Base-by-base conservation (phyloP, 2,888 invertebrate species). In the Drosophila paranaensis region DNA sequence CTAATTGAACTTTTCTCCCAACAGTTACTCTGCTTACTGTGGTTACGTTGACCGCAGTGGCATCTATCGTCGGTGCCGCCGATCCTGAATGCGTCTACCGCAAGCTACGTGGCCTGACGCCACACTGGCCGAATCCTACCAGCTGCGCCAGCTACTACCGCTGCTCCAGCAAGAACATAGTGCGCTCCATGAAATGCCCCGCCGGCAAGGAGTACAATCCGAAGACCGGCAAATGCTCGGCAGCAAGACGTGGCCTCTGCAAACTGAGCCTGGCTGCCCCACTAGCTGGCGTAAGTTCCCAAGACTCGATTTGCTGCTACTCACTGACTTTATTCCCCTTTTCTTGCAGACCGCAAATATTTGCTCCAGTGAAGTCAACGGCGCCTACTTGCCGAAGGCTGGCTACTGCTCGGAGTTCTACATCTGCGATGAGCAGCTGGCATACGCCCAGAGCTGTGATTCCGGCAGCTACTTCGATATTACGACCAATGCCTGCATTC, bases 21-120 rank as follows among this genome's bases (percentile, higher is more conserved):
- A 40, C 53, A 91, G 91, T 81, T 81, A 78, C 78, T 72, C 77
- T 91, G 73, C 86, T 88, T 71, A 70, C 89, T 88, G 88, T 86
- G 81, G 90, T 89, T 57, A 67, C 77, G 55, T 56, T 89, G 74
- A 78, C 88, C 74, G 64, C 85, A 74, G 70, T 85, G 67, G 81
- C 81, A 71, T 62, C 81, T 55, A 27, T 86, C 6, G 69, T 74
- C 62, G 70, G 65, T 51, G 90, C 90, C 37, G 88, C 84, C 56
- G 91, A 91, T 77, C 81, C 89, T 45, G 91, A 90, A 71, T 91
- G 91, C 58, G 67, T 89, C n/a, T 81, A 90, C 35, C 90, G 91
- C 35, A 84, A 83, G 51, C 25, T 82, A 11, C 81, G 79, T 4
- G 81, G 81, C 3, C 63, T 90, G 14, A n/a, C 88, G 5, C 27